These are phyloP conservation scores for Pyrgilauda ruficollis DNA, from an alignment of 2,113 vertebrate species.

Conservation along the genomic window DNA sequence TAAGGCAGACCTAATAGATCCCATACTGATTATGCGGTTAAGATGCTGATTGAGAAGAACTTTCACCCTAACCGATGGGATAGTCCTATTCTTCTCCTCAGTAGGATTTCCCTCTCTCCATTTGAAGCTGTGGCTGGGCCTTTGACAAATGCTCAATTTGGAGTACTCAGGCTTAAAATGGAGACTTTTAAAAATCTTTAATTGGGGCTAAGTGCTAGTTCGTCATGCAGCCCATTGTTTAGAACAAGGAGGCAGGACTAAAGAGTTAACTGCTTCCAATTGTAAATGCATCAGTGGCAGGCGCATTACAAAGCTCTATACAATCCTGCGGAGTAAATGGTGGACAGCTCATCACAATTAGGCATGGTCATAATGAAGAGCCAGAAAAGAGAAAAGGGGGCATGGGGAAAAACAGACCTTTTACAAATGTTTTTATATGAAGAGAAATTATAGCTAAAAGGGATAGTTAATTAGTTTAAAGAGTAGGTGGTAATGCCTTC, in stretches of 20 bases:
- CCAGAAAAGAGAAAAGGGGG: slow-evolving; percentile 50
- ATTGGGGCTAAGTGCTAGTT: slow-evolving; percentile 48
- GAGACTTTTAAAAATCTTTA: slow-evolving; percentile 59
- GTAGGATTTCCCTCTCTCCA: slow-evolving; percentile 36
- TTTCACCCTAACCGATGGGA: background rate
- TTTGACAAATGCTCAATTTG: slow-evolving; percentile 58
- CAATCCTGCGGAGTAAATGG: slow-evolving; percentile 57
- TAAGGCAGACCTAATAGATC: background rate
- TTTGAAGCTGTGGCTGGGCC: slow-evolving; percentile 35
- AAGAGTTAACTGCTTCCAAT: slow-evolving; percentile 70
- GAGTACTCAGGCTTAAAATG: slow-evolving; percentile 49
- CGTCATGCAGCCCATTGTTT: slow-evolving; percentile 53
- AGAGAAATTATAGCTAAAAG: slow-evolving; percentile 62
- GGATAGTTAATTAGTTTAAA: slow-evolving; percentile 62
- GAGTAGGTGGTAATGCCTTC: slow-evolving; percentile 46
- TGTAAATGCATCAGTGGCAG: slow-evolving; percentile 52
- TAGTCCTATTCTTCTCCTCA: slow-evolving; percentile 36
- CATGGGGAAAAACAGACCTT: slow-evolving; percentile 69
- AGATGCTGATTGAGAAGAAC: slow-evolving; percentile 43
- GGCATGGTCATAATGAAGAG: slow-evolving; percentile 51
- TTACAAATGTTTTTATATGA: slow-evolving; percentile 58
- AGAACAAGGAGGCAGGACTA: slow-evolving; percentile 43
- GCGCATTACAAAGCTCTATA: slow-evolving; percentile 59
- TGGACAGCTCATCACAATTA: slow-evolving; percentile 64
- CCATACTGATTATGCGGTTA: background rate